Evolutionary conservation across 2,113 vertebrate species (phyloP), one percentile per base, ranked within the genome.

Genomic region (Rhipidura dahli): DNA sequence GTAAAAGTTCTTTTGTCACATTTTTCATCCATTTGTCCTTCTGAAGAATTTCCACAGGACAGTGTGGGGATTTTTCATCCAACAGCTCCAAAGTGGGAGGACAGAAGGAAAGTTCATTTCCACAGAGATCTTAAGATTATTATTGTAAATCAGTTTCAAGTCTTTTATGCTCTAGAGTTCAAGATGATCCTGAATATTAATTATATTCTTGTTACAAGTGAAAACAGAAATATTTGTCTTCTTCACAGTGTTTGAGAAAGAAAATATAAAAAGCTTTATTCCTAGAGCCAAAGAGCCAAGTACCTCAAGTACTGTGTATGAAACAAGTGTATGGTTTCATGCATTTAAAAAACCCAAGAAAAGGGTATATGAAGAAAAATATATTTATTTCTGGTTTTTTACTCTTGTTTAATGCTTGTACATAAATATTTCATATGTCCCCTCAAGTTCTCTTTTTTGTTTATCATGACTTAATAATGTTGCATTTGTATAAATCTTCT

Each of bases 401-500:
- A 37, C 42, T 85, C 16, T 85, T 61, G 15, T 90, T 87, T 96
- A 92, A 94, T 84, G 63, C 50, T 87, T 44, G 35, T 85, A 35
- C 24, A 66, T 94, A 94, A 92, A 94, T 95, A 95, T 88, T 95
- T 78, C 57, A 23, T 77, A 37, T 1, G 24, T 95, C 13, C 80
- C 37, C 15, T 80, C 51, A 87, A 49, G 75, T 91, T 89, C 83
- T 63, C 19, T 77, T 86, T 60, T 83, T 80, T 93, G 70, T 96
- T 89, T 89, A 89, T 93, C 76, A 20, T 56, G 37, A 83, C 21
- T 95, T 76, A 96, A 75, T 94, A 51, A 90, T n/a, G 24, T 69
- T 93, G 70, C 85, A 76, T 83, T 96, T 93, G 54, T 94, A 71
- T 54, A 93, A 65, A n/a, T 73, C 50, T 93, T 91, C 66, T 93